Base-by-base conservation (phyloP, 2,797 vertebrate genomes). In the Myotis vivesi region DNA sequence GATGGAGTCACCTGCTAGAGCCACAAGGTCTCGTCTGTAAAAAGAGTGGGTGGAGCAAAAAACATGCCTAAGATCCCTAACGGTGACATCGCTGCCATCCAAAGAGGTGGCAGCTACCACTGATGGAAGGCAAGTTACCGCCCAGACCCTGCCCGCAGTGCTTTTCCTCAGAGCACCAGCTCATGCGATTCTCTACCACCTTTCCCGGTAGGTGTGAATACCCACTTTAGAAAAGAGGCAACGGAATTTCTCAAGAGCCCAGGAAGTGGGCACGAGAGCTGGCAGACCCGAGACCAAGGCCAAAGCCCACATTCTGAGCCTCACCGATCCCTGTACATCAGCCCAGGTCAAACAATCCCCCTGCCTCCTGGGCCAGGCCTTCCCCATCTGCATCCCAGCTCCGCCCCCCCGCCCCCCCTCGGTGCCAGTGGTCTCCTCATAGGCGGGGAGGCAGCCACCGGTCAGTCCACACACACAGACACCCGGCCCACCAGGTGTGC, bases 321-420 rank as follows among this genome's bases (percentile, higher is more conserved):
- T 76, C 20, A 12, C 1, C 1, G 36, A 77, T 22, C 4, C 16
- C 5, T 0, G 13, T 1, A 2, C 49, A 30, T 1, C 57, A n/a
- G 12, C 66, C 59, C 20, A 8, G 46, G 38, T 25, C 8, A 71
- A n/a, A 53, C 23, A 3, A n/a, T 4, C 51, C 19, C 19, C 8
- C 8, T 1, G 33, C 33, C 10, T 6, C 6, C 11, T 25, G 38
- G 55, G 20, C n/a, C 69, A 71, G 80, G 64, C 25, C 80, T 76
- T 49, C 68, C 28, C n/a, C 9, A 6, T 1, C 6, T 1, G 36
- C 13, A 49, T 0, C 22, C 28, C 8, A 38, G 55, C 28, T 15
- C 5, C n/a, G n/a, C 23, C 23, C 11, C 17, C 16, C 19, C 5
- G 17, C 13, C 20, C 33, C 23, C 19, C 6, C 17, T 19, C 16